Evolutionary conservation across 1,140 invertebrate genomes (phyloP).

Genomic region (Drosophila yakuba): DNA sequence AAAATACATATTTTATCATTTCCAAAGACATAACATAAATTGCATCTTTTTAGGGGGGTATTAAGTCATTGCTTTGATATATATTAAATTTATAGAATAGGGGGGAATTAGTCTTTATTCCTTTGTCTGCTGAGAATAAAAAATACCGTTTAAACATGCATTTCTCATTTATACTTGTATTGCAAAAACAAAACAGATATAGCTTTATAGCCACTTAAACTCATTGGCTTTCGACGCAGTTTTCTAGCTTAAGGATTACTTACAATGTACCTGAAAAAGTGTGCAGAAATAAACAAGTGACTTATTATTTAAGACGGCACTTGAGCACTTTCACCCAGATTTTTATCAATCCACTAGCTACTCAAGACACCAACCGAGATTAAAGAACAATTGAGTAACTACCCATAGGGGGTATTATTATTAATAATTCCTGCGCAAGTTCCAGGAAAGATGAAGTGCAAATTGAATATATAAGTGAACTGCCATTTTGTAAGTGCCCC

Average conservation of each 20-base stretch:
- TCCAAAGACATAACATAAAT: background rate
- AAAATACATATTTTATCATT: background rate
- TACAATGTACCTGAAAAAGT: slow-evolving; percentile 11
- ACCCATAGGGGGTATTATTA: slow-evolving; percentile 15
- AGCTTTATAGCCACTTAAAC: background rate
- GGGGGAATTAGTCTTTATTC: too few relatives aligned
- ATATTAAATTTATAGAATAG: too few relatives aligned
- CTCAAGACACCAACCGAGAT: slow-evolving; percentile 24
- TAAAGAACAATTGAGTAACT: slow-evolving; percentile 43
- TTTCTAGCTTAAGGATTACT: slow-evolving; percentile 1
- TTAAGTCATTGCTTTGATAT: background rate
- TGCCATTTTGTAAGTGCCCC: slow-evolving; percentile 34
- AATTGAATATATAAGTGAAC: slow-evolving; percentile 9
- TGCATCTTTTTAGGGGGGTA: background rate
- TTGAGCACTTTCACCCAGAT: slow-evolving; percentile 48
- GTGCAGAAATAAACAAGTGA: slow-evolving; percentile 22
- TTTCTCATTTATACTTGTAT: background rate
- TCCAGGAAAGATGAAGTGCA: slow-evolving; percentile 26
- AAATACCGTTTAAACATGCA: background rate
- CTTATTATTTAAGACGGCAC: slow-evolving; percentile 38
- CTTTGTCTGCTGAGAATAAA: too few relatives aligned
- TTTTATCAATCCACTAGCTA: slow-evolving; percentile 37
- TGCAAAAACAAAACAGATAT: background rate
- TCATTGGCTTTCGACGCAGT: slow-evolving; percentile 17
- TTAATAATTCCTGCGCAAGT: slow-evolving; percentile 13